Conservation (phyloP, 2,113 vertebrate species). For the Notiomystis cincta region DNA sequence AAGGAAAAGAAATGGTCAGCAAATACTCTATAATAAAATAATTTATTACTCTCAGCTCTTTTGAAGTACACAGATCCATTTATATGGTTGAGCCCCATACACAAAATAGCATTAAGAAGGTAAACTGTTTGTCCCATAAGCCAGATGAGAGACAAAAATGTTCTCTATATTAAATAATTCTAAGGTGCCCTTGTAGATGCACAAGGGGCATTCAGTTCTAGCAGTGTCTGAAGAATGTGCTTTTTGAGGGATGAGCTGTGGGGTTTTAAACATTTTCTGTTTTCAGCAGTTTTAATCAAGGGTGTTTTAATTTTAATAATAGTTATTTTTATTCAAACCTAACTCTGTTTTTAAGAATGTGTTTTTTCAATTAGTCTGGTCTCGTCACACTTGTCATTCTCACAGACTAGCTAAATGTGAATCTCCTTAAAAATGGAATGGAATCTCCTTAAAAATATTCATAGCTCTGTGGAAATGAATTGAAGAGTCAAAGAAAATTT, state of each 20-base stretch:
- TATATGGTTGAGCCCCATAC: not conserved
- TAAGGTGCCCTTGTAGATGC: not conserved
- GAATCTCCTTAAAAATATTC: not conserved
- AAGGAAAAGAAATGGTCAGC: not conserved
- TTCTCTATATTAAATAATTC: not conserved
- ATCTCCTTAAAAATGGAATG: not conserved
- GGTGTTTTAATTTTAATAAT: not conserved
- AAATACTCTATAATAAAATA: not conserved
- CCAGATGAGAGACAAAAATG: not conserved
- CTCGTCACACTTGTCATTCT: not conserved
- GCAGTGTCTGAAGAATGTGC: not conserved
- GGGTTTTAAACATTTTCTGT: not conserved
- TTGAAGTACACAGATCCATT: not conserved
- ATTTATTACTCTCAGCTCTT: not conserved
- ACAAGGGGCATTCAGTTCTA: not conserved
- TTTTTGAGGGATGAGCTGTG: not conserved
- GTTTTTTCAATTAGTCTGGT: not conserved
- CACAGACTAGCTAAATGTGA: not conserved
- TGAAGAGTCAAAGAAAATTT: not conserved
- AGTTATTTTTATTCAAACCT: not conserved
- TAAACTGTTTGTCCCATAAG: not conserved
- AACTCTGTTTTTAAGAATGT: not conserved
- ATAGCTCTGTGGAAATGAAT: not conserved
- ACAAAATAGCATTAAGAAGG: not conserved
- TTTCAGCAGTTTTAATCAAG: not conserved